These are phyloP conservation scores for Campoplex nolae DNA, from an alignment of 2,888 invertebrate genomes.

Conservation along the genomic window DNA sequence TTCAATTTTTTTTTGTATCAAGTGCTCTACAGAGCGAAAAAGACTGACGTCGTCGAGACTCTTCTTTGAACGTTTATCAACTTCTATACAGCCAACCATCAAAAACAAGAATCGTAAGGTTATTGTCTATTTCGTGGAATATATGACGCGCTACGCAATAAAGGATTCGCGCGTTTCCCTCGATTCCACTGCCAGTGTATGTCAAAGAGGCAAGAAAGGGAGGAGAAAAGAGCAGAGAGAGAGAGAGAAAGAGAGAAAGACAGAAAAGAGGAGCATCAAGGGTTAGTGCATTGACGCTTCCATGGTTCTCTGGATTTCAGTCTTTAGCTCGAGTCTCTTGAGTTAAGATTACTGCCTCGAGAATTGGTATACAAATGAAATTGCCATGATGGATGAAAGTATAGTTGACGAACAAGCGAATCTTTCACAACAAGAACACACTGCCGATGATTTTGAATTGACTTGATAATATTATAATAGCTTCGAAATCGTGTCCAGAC, in stretches of 20 bases:
- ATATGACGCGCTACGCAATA: too few species aligned
- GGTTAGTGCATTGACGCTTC: not conserved
- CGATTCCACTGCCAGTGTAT: not conserved
- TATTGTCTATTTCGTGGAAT: not conserved
- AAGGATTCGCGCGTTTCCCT: too few species aligned
- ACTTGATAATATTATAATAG: not conserved
- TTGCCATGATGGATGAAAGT: not conserved
- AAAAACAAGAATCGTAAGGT: conserved; percentile 14
- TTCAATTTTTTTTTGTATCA: too few species aligned
- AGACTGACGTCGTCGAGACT: not conserved
- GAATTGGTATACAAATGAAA: too few species aligned
- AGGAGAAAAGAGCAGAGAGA: too few species aligned
- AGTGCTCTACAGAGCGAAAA: not conserved
- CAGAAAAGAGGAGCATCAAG: not conserved
- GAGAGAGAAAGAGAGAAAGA: not conserved
- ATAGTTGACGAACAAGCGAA: not conserved
- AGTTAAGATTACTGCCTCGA: too few species aligned
- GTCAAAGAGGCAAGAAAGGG: not conserved
- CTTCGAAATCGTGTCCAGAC: not conserved
- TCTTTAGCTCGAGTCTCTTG: too few species aligned
- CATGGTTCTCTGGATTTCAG: not conserved
- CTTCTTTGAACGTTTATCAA: conserved; percentile 26
- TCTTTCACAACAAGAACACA: not conserved
- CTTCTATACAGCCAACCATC: conserved; percentile 13
- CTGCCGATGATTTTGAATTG: not conserved